Percentiles rank a stretch among this genome's conserved stretches.
These are phyloP conservation scores for Habroteleia sp. DNA, from an alignment of 2,888 invertebrate genomes.

Conservation along the genomic window DNA sequence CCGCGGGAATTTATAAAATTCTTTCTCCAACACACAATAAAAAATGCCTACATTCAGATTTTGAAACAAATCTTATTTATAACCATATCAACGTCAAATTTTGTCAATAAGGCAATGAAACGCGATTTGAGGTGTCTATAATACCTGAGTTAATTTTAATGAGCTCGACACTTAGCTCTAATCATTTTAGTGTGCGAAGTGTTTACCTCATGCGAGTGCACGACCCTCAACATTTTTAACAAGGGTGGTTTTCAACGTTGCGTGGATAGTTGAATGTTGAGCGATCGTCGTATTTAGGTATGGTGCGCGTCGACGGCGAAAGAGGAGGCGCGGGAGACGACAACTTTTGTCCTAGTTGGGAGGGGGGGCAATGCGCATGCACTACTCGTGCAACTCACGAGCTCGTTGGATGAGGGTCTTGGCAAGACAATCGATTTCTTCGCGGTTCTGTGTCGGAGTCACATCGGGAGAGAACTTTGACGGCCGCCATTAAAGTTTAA, in stretches of 20 bases:
- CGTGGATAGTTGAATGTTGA: conserved; percentile 46
- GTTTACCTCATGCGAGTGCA: conserved; percentile 29
- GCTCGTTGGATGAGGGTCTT: conserved; percentile 58
- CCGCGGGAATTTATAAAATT: no score
- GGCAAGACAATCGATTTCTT: conserved; percentile 65
- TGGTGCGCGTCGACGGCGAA: conserved; percentile 25
- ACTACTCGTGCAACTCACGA: conserved; percentile 58
- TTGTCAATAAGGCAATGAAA: no score
- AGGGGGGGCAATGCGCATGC: conserved; percentile 66
- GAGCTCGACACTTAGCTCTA: conserved; percentile 14
- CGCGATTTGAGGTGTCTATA: no score
- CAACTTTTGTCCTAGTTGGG: conserved; percentile 64
- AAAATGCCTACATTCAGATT: no score
- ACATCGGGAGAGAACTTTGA: conserved; percentile 48
- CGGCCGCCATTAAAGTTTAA: conserved; percentile 59
- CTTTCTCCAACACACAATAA: no score
- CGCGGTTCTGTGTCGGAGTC: conserved; percentile 51
- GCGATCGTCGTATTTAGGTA: conserved; percentile 49
- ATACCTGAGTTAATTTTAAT: conserved; percentile 21
- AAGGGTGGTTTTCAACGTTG: conserved; percentile 53
- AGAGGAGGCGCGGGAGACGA: conserved; percentile 34
- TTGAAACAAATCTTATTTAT: no score
- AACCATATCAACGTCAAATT: no score
- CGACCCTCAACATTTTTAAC: conserved; percentile 36
- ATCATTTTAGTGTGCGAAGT: conserved; percentile 31